Evolutionary conservation across 2,113 vertebrate genomes (phyloP), one percentile per base, ranked within the genome.

Genomic region (Polypterus bichir): DNA sequence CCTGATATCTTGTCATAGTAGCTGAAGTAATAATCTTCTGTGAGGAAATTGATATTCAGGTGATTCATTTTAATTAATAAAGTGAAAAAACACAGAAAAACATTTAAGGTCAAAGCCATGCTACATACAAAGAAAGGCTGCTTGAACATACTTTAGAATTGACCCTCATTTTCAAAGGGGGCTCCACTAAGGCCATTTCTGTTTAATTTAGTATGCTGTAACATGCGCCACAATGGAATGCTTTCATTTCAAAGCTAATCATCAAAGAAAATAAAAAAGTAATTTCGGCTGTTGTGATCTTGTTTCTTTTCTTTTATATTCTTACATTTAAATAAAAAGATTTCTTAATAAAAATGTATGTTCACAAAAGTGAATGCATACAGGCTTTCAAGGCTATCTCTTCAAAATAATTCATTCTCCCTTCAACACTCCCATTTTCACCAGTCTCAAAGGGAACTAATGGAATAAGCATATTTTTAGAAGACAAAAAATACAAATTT

Each of bases 1-100:
- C 7, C 69, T 71, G 70, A 75, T 76, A 73, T 71, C 76, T 76
- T 77, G 80, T 86, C 81, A 86, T 83, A 84, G 81, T 74, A 65
- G 73, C 62, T 76, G 69, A 73, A 79, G 47, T 62, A 62, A 62
- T 62, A 52, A 62, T 62, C 52, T 51, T 62, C 61, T 62, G 51
- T 62, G 61, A 62, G 61, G 46, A 27, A 8, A 54, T 10, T 11
- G 47, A 47, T 48, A 54, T 62, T 54, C 27, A 8, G 44, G 48
- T 58, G 48, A 63, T 63, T 57, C 47, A 3, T 27, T 64, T 57
- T 51, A 52, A 62, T 62, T 62, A 56, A 56, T 48, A n/a, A 48
- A 27, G 27, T 27, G 27, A 27, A 27, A 46, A 9, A 49, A 46
- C 27, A 44, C 7, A 49, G 7, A 44, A 5, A 9, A 56, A 10